Evolutionary conservation across 2,888 invertebrate genomes (phyloP), one percentile per base, ranked within the genome.

Genomic region (Meiosimyza decipiens): DNA sequence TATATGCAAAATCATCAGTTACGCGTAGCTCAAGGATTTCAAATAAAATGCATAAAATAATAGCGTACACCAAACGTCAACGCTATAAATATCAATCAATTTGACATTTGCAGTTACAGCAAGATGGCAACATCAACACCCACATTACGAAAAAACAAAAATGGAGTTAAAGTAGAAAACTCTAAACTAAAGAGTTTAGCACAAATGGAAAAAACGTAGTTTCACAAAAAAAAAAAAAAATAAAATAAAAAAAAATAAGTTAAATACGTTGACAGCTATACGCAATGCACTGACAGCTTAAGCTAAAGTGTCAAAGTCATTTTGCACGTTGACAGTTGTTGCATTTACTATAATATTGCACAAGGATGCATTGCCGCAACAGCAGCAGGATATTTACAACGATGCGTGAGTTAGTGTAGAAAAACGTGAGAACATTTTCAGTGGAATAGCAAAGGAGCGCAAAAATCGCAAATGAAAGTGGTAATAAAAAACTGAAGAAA

Each of bases 271-370:
- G 22, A 59, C 59, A 68, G 70, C 52, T 28, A 13, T 52, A 54
- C 70, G 70, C 47, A 47, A 40, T 52, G 18, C 62, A 62, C 40
- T 70, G 70, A 63, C 63, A 70, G 70, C 70, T 63, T 54, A 70
- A 62, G 70, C 63, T 70, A 13, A 63, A 63, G 62, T 70, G 70
- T 70, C 63, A 70, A 70, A 62, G 63, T 62, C 70, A 62, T 70
- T 70, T 70, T 47, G 63, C 63, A 62, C 62, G 70, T 63, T 70
- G 70, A 62, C 70, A 70, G 54, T 54, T 70, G 70, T 22, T 64
- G 64, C 16, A 51, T 51, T 18, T 28, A 50, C 64, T 64, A 64
- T 50, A 22, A 64, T 50, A 64, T 64, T 64, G 49, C 49, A 28
- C 64, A 64, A 64, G 64, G 64, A 64, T 64, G 50, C 51, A 51